Percentiles rank a stretch among this genome's conserved stretches.
Conservation (phyloP, 2,888 invertebrate species). For the Flexamia atlantica region DNA sequence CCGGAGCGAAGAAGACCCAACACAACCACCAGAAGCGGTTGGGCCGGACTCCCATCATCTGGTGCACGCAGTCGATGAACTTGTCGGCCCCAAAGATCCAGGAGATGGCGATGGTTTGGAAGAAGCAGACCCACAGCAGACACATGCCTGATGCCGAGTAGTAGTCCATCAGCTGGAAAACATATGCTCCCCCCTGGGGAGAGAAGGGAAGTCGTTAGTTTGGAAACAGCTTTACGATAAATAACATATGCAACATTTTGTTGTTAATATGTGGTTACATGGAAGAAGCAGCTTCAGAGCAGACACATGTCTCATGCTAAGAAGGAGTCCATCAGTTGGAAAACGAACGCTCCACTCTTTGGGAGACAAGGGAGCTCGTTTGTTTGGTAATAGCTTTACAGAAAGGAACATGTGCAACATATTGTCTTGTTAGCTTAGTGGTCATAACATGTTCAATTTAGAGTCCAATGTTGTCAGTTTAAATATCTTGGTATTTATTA, state of each 20-base stretch:
- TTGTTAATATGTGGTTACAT: too few relatives aligned
- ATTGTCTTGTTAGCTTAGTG: too few relatives aligned
- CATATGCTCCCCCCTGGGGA: conserved; percentile 75
- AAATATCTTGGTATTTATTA: too few relatives aligned
- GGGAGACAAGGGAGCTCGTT: too few relatives aligned
- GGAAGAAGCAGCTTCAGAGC: conserved; percentile 80
- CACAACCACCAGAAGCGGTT: conserved; percentile 78
- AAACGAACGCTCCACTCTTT: conserved; percentile 75
- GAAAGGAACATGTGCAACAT: too few relatives aligned
- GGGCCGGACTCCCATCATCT: conserved; percentile 80
- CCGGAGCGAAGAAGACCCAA: conserved; percentile 80
- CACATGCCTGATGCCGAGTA: conserved; percentile 80
- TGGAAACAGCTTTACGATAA: too few relatives aligned
- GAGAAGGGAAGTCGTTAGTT: too few relatives aligned
- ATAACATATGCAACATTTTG: too few relatives aligned
- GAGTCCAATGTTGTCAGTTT: too few relatives aligned
- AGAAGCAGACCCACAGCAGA: conserved; percentile 80
- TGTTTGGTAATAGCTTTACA: too few relatives aligned
- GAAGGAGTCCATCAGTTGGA: conserved; percentile 77
- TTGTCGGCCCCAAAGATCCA: conserved; percentile 80
- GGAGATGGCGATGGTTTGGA: conserved; percentile 79
- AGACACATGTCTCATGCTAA: conserved; percentile 80
- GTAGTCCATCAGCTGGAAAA: conserved; percentile 77
- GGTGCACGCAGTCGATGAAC: conserved; percentile 79
- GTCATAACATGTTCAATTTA: too few relatives aligned